Evolutionary conservation across 2,797 vertebrate genomes (phyloP).

Genomic region (Diplodus puntazzo): DNA sequence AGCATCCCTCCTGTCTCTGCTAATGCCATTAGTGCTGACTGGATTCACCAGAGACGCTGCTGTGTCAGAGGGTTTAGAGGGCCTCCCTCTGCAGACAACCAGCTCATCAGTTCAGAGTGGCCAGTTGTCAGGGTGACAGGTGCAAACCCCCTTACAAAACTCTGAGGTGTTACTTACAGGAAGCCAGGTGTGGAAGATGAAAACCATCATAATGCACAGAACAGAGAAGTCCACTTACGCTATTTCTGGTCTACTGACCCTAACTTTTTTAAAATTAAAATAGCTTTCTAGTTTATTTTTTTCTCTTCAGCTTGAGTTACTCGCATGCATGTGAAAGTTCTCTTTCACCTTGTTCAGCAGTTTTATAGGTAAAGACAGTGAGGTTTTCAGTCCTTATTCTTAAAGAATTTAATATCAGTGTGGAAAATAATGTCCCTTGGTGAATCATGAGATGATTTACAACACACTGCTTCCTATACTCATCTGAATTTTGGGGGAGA

Average conservation of each 20-base stretch:
- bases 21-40: constrained; percentile 67
- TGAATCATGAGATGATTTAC: constrained; percentile 26
- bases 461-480: constrained; percentile 19
- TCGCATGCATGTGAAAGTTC: background rate
- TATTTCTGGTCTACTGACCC: background rate
- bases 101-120: constrained; percentile 50
- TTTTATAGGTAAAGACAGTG: background rate
- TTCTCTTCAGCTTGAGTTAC: background rate
- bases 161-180: background rate
- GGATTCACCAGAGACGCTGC: constrained; percentile 65
- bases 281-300: too few species aligned
- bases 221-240: too few species aligned
- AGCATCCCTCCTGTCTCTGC: background rate
- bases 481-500: constrained; percentile 40
- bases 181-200: constrained; percentile 13
- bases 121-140: constrained; percentile 42
- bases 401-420: background rate
- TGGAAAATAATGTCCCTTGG: constrained; percentile 15
- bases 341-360: background rate
- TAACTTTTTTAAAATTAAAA: too few species aligned
- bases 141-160: background rate
- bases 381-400: background rate
- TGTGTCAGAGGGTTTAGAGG: constrained; percentile 52
- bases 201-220: background rate
- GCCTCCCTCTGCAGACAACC: constrained; percentile 29